phyloP scores from a whole-genome alignment of 2,113 vertebrate genomes.

The Phylloscopus trochilus region DNA sequence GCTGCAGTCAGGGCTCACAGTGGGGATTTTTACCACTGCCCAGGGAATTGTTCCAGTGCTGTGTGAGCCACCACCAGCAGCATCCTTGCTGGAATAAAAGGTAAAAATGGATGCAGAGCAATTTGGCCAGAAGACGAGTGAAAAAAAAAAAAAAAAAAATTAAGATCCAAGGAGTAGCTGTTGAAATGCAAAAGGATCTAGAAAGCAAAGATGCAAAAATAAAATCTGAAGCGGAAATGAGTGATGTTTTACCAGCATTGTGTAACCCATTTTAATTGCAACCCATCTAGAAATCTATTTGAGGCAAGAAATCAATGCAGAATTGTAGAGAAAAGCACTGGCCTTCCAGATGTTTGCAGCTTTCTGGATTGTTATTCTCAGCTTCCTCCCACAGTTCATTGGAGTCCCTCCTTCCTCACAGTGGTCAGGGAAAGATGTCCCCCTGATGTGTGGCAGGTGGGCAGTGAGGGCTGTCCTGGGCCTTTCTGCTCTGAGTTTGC shows the following conservation, averaged over 20 bases:
- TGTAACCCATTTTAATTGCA: constrained; percentile 42
- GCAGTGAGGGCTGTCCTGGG: background rate
- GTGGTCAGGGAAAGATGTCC: background rate
- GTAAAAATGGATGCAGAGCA: background rate
- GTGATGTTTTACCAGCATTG: background rate
- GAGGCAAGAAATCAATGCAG: constrained; percentile 39
- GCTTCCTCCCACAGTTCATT: background rate
- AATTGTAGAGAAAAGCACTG: constrained; percentile 4
- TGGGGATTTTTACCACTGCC: background rate
- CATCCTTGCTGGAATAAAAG: background rate
- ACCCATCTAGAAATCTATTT: constrained; percentile 46
- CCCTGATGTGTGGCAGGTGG: background rate
- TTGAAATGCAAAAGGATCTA: background rate
- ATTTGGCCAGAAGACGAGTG: background rate
- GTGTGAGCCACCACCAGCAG: background rate
- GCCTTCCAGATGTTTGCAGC: constrained; percentile 33
- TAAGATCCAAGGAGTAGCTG: background rate
- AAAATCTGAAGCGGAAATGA: constrained; percentile 9
- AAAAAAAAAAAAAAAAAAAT: background rate
- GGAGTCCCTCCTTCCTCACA: background rate
- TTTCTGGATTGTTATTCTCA: constrained; percentile 19
- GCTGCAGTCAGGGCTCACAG: background rate
- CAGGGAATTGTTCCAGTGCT: background rate
- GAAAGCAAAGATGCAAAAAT: constrained; percentile 28
- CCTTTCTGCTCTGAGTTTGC: background rate